phyloP scores from a whole-genome alignment of 1,140 invertebrate genomes.

The Aleiodes sp. region DNA sequence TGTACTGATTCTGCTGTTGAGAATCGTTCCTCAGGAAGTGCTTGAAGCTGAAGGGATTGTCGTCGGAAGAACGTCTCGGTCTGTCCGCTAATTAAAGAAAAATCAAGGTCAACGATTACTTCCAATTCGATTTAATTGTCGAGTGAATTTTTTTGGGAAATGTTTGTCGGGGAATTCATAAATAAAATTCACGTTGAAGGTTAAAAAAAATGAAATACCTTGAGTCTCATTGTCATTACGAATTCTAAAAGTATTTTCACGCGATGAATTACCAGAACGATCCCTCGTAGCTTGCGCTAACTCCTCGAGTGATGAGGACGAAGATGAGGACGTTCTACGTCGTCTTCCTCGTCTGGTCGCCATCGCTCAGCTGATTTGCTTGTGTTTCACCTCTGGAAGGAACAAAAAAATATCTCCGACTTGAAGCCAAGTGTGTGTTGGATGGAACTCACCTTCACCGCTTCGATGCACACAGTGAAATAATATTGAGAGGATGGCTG shows the following conservation, averaged over 20 bases:
- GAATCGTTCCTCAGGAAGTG: slow-evolving; percentile 74
- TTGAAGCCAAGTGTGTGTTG: no score
- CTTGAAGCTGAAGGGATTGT: slow-evolving; percentile 83
- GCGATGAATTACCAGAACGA: not conserved
- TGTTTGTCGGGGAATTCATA: no score
- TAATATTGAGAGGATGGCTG: no score
- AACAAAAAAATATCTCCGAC: no score
- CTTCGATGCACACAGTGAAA: no score
- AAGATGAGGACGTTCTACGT: not conserved
- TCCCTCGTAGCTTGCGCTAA: not conserved
- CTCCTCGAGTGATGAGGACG: slow-evolving; percentile 10
- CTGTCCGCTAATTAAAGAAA: no score
- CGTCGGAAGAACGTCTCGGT: slow-evolving; percentile 59
- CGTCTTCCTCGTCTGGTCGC: not conserved
- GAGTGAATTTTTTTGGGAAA: no score
- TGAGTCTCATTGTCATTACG: not conserved
- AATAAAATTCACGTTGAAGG: not conserved
- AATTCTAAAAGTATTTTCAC: not conserved
- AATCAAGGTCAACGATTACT: not conserved
- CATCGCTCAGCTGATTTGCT: not conserved
- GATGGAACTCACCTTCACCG: no score
- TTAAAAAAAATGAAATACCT: not conserved
- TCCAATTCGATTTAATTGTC: no score
- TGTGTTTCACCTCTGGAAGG: no score
- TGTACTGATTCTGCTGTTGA: slow-evolving; percentile 61